These are phyloP conservation scores for Xiphydria camelus DNA, from an alignment of 2,888 invertebrate genomes.

Conservation along the genomic window DNA sequence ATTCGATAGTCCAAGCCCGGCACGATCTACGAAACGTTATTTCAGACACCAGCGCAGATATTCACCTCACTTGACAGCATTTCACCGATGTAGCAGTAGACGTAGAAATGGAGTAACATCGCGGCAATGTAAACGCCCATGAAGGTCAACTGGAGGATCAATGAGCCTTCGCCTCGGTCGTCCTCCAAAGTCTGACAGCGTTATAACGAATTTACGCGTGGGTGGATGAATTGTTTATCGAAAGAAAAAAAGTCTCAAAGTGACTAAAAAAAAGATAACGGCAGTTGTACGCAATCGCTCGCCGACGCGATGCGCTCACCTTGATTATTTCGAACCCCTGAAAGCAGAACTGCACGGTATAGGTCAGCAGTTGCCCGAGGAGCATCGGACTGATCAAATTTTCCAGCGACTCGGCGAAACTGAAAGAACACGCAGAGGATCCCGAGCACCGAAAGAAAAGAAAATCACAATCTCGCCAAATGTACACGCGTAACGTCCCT, in stretches of 20 bases:
- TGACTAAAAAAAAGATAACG: too few relatives aligned
- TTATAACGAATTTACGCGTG: too few relatives aligned
- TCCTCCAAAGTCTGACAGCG: neutral
- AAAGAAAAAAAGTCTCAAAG: too few relatives aligned
- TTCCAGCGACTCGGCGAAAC: conserved; percentile 14
- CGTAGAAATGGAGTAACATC: neutral
- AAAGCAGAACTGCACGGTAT: neutral
- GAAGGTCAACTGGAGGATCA: neutral
- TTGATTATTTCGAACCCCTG: neutral
- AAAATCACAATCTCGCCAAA: neutral
- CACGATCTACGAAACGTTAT: too few relatives aligned
- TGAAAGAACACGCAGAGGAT: neutral
- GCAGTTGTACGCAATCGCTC: too few relatives aligned
- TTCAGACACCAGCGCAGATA: neutral
- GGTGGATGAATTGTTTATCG: too few relatives aligned
- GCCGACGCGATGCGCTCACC: too few relatives aligned
- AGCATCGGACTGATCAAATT: conserved; percentile 30
- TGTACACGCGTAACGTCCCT: neutral
- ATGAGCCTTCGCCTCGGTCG: neutral
- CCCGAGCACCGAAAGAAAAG: conserved; percentile 17
- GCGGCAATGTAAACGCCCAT: neutral
- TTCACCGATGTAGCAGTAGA: conserved; percentile 24
- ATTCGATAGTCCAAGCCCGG: neutral
- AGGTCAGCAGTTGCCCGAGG: conserved; percentile 20
- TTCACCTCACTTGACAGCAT: conserved; percentile 13